Percentiles rank a stretch among this genome's conserved stretches.
phyloP scores from a whole-genome alignment of 2,888 invertebrate genomes.

The Ctena decussata region DNA sequence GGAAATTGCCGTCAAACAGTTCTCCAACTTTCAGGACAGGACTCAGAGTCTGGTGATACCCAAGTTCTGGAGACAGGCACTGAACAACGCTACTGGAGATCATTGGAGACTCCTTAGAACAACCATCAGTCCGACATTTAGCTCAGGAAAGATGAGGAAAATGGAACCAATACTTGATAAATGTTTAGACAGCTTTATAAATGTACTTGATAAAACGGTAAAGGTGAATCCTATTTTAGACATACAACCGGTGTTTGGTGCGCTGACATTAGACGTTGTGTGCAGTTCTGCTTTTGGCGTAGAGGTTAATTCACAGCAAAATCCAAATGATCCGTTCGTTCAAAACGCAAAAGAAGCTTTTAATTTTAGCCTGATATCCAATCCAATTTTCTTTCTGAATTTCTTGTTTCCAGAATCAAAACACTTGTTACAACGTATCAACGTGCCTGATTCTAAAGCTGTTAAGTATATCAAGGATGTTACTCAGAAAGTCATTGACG shows the following conservation, averaged over 20 bases:
- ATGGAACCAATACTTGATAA: conserved; percentile 38
- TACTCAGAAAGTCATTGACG: conserved; percentile 17
- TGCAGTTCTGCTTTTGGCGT: conserved; percentile 70
- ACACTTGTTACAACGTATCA: conserved; percentile 20
- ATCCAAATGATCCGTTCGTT: conserved; percentile 62
- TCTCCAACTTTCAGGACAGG: conserved; percentile 62
- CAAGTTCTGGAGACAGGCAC: conserved; percentile 53
- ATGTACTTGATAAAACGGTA: conserved; percentile 19
- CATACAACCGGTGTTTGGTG: conserved; percentile 45
- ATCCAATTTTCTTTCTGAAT: conserved; percentile 35
- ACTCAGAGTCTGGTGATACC: conserved; percentile 50
- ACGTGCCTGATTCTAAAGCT: conserved; percentile 26
- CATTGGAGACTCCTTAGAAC: conserved; percentile 69
- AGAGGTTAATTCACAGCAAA: conserved; percentile 56
- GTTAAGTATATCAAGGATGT: conserved; percentile 40
- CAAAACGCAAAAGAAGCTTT: conserved; percentile 61
- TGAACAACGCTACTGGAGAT: conserved; percentile 54
- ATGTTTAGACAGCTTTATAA: conserved; percentile 28
- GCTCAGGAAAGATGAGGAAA: conserved; percentile 58
- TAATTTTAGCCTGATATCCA: conserved; percentile 45
- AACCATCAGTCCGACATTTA: conserved; percentile 60
- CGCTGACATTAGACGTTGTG: conserved; percentile 71
- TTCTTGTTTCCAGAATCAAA: conserved; percentile 32
- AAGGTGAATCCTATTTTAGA: background rate
- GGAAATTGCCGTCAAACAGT: conserved; percentile 66